phyloP scores from a whole-genome alignment of 2,888 invertebrate genomes.

The Drosophila pseudotalamancana region DNA sequence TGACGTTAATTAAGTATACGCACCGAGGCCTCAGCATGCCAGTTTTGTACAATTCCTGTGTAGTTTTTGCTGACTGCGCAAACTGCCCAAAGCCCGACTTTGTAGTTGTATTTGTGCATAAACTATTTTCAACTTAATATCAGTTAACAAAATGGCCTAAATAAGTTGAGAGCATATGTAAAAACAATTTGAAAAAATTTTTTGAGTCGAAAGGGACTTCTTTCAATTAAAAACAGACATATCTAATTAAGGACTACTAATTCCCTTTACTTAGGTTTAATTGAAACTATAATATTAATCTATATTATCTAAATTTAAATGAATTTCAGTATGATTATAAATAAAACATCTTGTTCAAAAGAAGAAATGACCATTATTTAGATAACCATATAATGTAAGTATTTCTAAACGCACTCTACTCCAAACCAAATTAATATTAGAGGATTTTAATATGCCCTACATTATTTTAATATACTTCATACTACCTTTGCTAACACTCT shows the following conservation, averaged over 20 bases:
- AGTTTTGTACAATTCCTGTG: conserved; percentile 45
- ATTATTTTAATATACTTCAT: too few species aligned
- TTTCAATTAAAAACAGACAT: neutral
- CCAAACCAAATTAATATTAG: neutral
- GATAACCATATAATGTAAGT: too few species aligned
- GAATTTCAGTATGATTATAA: too few species aligned
- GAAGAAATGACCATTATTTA: too few species aligned
- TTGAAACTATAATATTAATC: too few species aligned
- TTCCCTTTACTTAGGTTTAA: neutral
- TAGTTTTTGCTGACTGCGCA: conserved; percentile 71
- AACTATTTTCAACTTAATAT: conserved; percentile 49
- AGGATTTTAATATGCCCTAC: too few species aligned
- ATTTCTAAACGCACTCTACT: too few species aligned
- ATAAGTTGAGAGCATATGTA: conserved; percentile 59
- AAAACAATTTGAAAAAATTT: conserved; percentile 57
- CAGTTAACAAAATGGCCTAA: conserved; percentile 59
- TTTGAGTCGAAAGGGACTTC: conserved; percentile 4
- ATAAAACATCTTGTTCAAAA: too few species aligned
- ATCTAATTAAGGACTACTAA: neutral
- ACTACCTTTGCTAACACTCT: neutral
- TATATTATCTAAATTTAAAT: neutral
- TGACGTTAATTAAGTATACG: conserved; percentile 73
- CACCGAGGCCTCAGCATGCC: conserved; percentile 40
- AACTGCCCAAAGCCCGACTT: conserved; percentile 45
- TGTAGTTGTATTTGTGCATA: conserved; percentile 28